phyloP scores from a whole-genome alignment of 2,797 vertebrate species.

The Sebastes steindachneri region DNA sequence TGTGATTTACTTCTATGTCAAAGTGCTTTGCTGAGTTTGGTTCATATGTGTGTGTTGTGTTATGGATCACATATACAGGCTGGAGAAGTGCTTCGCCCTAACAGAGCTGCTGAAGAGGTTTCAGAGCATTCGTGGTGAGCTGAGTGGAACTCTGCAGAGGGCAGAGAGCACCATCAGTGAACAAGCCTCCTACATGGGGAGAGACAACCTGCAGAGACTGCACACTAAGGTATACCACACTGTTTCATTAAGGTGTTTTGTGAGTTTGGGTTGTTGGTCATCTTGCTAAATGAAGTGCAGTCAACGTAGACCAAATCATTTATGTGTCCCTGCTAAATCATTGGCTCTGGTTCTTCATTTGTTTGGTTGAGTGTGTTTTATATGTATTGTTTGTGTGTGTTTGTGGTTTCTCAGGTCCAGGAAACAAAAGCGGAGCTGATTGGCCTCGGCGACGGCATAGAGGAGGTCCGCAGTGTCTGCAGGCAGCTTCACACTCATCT shows the following conservation, averaged over 20 bases:
- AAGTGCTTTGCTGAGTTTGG: background rate
- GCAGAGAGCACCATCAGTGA: constrained; percentile 86
- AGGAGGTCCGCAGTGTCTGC: constrained; percentile 88
- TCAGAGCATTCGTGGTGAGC: constrained; percentile 81
- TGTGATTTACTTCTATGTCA: background rate
- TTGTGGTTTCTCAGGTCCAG: constrained; percentile 80
- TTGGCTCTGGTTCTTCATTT: background rate
- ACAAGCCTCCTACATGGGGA: constrained; percentile 89
- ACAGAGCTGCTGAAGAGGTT: constrained; percentile 90
- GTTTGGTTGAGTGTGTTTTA: background rate
- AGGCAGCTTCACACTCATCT: constrained; percentile 90
- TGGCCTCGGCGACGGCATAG: constrained; percentile 83
- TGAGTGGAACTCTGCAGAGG: constrained; percentile 87
- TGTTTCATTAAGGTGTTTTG: too few species aligned
- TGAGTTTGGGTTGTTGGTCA: background rate
- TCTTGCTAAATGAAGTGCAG: background rate
- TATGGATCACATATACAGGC: constrained; percentile 67
- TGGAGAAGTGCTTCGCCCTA: constrained; percentile 85
- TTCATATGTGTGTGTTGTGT: constrained; percentile 10
- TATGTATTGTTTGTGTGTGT: background rate
- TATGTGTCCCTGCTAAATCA: background rate
- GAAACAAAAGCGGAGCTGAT: constrained; percentile 86
- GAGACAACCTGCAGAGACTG: constrained; percentile 88
- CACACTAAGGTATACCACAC: constrained; percentile 80
- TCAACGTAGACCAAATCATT: background rate